These are phyloP conservation scores for Nycticryphes semicollaris DNA, from an alignment of 2,113 vertebrate species.

Conservation along the genomic window DNA sequence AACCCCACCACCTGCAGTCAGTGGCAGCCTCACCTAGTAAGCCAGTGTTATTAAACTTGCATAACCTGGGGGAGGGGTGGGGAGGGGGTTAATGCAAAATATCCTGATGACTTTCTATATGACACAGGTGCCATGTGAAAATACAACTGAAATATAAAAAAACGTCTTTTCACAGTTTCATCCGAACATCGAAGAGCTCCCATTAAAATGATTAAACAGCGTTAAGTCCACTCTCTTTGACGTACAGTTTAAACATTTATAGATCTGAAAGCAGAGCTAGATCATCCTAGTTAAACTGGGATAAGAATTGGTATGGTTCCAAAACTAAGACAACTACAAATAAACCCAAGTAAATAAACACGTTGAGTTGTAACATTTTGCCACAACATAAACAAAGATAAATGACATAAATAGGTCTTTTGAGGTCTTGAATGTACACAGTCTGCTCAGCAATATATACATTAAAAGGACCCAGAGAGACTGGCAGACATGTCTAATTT, in stretches of 20 bases:
- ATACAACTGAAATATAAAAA: background rate
- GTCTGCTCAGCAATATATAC: background rate
- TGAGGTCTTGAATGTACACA: background rate
- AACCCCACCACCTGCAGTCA: background rate
- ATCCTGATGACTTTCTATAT: background rate
- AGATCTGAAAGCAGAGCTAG: background rate
- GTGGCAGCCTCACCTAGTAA: background rate
- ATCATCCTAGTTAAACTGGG: background rate
- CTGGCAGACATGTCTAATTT: background rate
- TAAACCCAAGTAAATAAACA: background rate
- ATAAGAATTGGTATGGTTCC: background rate
- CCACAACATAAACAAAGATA: background rate
- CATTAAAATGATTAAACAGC: background rate
- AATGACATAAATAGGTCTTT: background rate
- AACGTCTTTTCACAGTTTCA: background rate
- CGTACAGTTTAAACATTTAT: conserved; percentile 11
- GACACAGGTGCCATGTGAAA: background rate
- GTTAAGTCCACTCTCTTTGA: background rate
- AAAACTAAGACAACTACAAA: background rate
- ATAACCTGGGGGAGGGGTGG: background rate
- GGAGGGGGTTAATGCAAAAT: background rate
- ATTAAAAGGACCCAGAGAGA: background rate
- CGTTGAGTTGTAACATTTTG: background rate
- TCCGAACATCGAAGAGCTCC: background rate
- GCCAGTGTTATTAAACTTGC: background rate